Evolutionary conservation across 2,113 vertebrate genomes (phyloP), one percentile per base, ranked within the genome.

Genomic region (Empidonax alnorum): DNA sequence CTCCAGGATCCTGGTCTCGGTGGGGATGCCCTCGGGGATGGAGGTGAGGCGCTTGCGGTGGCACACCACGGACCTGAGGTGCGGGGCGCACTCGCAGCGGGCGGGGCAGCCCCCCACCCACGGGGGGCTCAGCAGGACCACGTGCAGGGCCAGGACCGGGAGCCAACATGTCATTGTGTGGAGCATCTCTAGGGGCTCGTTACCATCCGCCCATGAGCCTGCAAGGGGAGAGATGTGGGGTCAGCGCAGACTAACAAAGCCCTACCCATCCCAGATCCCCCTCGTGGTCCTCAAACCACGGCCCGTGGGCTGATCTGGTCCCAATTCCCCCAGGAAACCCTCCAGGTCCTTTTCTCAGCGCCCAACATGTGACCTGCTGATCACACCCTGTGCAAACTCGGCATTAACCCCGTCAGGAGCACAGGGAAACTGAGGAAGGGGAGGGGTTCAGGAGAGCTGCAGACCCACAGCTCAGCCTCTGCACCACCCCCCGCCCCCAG

Each of bases 1-100:
- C 96, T 99, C 99, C 96, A 99, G 98, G 67, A 98, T 79, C 83
- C 97, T 98, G 23, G 99, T 99, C 96, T 99, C 99, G 0, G 94
- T 95, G 3, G 99, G 98, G 95, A 99, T 99, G 88, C 98, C 98
- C 10, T 99, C 99, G 0, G 99, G 99, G 87, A 99, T 97, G 21
- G 99, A 53, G 9, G 98, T 98, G 74, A 99, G 98, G 31, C 98
- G 98, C 84, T 98, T 98, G 88, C 99, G 98, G n/a, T 98, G 98
- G 79, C 99, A 99, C 73, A 98, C 97, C 92, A 99, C 99, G 0
- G 98, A 98, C 72, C 95, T 98, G 35, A 98, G 89, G 87, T 98
- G 98, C 1, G 97, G 93, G 1, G 98, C 81, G 15, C 99, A 99
- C 79, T 99, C 99, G 50, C 99, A 99, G 78, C 98, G 98, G 49